Conservation (phyloP, 2,113 vertebrate species). For the Neolamprologus toae region DNA sequence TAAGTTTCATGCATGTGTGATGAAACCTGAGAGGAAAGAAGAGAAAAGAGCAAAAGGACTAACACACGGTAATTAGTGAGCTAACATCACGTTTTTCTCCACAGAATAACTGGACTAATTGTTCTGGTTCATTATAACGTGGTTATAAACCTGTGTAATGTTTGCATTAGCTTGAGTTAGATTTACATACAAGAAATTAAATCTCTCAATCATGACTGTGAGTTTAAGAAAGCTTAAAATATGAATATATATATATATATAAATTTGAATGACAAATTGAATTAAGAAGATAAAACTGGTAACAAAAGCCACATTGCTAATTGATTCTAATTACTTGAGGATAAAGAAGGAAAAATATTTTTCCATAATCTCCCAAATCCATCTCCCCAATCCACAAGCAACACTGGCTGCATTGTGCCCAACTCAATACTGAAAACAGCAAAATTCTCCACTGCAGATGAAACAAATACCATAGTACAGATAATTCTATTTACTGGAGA, state of each 20-base stretch:
- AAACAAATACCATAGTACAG: not conserved
- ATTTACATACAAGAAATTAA: not conserved
- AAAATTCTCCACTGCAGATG: not conserved
- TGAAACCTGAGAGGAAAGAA: not conserved
- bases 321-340: conserved; percentile 11
- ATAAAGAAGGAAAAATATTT: conserved; percentile 44
- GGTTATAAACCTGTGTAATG: conserved; percentile 39
- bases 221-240: not conserved
- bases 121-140: conserved; percentile 35
- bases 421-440: not conserved
- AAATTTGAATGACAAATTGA: not conserved
- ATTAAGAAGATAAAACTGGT: not conserved
- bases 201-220: not conserved
- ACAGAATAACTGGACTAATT: conserved; percentile 40
- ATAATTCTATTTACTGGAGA: not conserved
- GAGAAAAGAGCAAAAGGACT: not conserved
- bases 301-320: not conserved
- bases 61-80: conserved; percentile 23
- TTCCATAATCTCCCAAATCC: conserved; percentile 48
- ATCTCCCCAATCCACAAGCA: conserved; percentile 12
- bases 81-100: conserved; percentile 33
- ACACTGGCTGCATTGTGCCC: conserved; percentile 39
- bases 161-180: conserved; percentile 14
- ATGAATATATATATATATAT: not conserved
- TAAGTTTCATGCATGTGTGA: not conserved